phyloP scores from a whole-genome alignment of 2,797 vertebrate species.

The Poliocrania exsul region DNA sequence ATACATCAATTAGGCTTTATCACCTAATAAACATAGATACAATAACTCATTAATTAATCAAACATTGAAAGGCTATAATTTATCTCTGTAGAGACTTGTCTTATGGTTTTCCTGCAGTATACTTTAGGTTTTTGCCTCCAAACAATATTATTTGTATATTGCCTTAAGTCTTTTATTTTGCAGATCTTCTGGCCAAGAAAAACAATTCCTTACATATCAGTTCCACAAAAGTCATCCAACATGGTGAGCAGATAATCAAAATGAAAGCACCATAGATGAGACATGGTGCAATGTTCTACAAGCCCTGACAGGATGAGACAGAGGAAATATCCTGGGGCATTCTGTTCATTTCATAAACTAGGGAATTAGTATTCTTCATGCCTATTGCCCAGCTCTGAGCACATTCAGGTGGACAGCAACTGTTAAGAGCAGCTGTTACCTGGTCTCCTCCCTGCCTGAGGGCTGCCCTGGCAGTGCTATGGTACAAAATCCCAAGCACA shows the following conservation, averaged over 20 bases:
- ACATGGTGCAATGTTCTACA: background rate
- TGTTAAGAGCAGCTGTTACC: background rate
- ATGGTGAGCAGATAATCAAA: background rate
- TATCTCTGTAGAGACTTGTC: background rate
- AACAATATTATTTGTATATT: background rate
- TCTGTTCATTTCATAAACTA: background rate
- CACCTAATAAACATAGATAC: constrained; percentile 14
- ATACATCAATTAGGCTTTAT: constrained; percentile 29
- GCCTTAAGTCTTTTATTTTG: background rate
- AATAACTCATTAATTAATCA: background rate
- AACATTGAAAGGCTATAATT: background rate
- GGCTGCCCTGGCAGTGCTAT: background rate
- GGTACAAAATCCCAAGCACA: background rate
- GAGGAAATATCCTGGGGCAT: background rate
- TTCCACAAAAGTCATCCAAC: background rate
- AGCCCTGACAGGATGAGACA: background rate
- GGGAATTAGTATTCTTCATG: background rate
- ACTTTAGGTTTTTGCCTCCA: background rate
- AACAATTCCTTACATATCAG: background rate
- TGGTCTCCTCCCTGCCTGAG: background rate
- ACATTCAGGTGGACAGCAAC: background rate
- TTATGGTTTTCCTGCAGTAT: background rate
- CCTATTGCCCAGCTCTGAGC: background rate
- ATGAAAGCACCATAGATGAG: background rate
- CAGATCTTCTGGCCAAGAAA: background rate